Evolutionary conservation across 2,888 invertebrate species (phyloP).

Genomic region (Eudemis profundana): DNA sequence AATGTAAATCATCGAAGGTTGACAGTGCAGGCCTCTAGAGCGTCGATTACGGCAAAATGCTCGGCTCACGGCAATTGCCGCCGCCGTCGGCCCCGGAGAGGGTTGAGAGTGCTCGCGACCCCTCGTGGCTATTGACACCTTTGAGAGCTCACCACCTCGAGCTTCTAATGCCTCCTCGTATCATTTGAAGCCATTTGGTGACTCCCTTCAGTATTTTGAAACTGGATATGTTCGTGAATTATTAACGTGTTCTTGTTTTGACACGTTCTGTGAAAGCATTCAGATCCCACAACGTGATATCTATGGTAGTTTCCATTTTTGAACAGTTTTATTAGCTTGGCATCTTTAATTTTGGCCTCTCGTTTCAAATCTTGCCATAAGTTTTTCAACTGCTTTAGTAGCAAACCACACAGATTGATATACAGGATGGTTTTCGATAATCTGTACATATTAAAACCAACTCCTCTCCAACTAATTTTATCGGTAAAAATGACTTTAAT

Average conservation of each 20-base stretch:
- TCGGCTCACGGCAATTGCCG: conserved; percentile 30
- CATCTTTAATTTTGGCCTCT: too few species aligned
- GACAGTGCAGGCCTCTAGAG: conserved; percentile 5
- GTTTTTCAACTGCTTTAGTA: too few species aligned
- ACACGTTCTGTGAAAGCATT: too few species aligned
- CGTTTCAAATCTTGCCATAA: too few species aligned
- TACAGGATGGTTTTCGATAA: too few species aligned
- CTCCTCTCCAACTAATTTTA: too few species aligned
- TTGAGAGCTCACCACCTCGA: conserved; percentile 19
- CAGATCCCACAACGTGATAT: too few species aligned
- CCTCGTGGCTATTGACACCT: conserved; percentile 33
- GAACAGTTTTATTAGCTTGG: too few species aligned
- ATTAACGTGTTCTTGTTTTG: background rate
- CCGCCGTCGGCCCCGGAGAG: conserved; percentile 12
- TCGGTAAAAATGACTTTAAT: too few species aligned
- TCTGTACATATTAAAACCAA: too few species aligned
- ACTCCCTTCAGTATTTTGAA: conserved; percentile 4
- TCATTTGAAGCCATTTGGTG: conserved; percentile 19
- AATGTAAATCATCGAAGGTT: background rate
- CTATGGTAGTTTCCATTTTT: too few species aligned
- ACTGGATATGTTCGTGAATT: background rate
- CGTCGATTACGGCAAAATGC: conserved; percentile 24
- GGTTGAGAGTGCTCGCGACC: conserved; percentile 21
- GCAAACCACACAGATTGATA: too few species aligned
- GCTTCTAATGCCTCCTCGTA: conserved; percentile 18